These are phyloP conservation scores for Brachyhypopomus gauderio DNA, from an alignment of 2,113 vertebrate genomes.

Conservation along the genomic window DNA sequence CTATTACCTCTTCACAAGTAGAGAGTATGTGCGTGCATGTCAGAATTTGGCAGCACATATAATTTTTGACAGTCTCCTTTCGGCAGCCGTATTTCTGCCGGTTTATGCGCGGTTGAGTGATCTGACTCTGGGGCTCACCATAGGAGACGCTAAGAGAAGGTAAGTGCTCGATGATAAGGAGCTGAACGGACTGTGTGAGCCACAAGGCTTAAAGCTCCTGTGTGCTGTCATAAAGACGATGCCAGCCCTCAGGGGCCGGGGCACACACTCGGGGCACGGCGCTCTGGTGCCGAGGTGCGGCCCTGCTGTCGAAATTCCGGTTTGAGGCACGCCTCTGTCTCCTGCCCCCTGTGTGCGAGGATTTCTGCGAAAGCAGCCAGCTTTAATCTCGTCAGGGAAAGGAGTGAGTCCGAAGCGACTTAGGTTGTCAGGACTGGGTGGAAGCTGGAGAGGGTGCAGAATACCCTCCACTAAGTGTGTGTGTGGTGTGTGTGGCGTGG, in stretches of 20 bases:
- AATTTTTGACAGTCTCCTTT: constrained; percentile 44
- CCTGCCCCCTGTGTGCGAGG: background rate
- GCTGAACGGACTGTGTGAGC: constrained; percentile 19
- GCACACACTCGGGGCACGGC: background rate
- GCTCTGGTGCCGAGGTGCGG: background rate
- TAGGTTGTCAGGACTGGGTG: too few relatives aligned
- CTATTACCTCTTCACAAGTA: constrained; percentile 30
- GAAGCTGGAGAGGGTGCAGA: too few relatives aligned
- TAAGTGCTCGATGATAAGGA: constrained; percentile 23
- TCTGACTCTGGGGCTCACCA: constrained; percentile 7
- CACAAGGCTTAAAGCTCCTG: constrained; percentile 7
- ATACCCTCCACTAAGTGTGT: too few relatives aligned
- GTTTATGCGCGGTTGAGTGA: constrained; percentile 8
- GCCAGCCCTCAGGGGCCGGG: background rate
- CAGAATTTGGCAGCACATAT: constrained; percentile 37
- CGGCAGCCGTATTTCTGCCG: constrained; percentile 33
- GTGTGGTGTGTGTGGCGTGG: too few relatives aligned
- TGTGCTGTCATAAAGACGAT: background rate
- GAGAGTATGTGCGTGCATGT: constrained; percentile 35
- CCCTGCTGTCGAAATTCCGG: background rate
- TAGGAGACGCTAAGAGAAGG: constrained; percentile 21
- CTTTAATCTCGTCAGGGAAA: background rate
- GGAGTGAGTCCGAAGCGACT: too few relatives aligned
- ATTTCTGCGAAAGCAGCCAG: constrained; percentile 3
- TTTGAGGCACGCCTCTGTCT: background rate